Base-by-base conservation (phyloP, 2,888 invertebrate species). In the Machimus rusticus region DNA sequence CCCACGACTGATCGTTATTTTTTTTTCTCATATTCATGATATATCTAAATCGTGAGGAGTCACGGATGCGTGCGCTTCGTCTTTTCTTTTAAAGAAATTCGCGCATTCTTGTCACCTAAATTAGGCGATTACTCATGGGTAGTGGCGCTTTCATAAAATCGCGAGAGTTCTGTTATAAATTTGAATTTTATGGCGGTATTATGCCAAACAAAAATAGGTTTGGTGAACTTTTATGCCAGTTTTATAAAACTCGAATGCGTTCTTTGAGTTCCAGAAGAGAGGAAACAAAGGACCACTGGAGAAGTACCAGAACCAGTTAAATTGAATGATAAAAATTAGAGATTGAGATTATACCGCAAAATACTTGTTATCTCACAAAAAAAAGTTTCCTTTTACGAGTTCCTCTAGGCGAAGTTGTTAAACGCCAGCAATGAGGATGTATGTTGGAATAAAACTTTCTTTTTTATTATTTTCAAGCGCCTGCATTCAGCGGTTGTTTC, bases 311-410 rank as follows among this genome's bases (percentile, higher is more conserved):
- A 57, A 82, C 82, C 82, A 82, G 82, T 82, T 82, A 82, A 82
- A 82, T 82, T 82, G 82, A 82, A 82, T 82, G 82, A 82, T 82
- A 82, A 82, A 82, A 82, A 82, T 82, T 82, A 82, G 82, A 82
- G 82, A 82, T 39, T 82, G 82, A 57, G 82, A 82, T 82, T 82
- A 82, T 37, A 39, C 82, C 37, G 82, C 82, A 66, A 82, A 39
- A 57, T 82, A 82, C 57, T 82, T 82, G 82, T 82, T 82, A 82
- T 82, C 82, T 34, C 1, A 37, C 82, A 55, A 37, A 82, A 37
- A 82, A 19, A 77, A 66, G 39, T 57, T 82, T 39, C 37, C 66
- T 66, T 82, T 57, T 82, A 34, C 82, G 37, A 57, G 82, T 66
- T 57, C 82, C 82, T 82, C 82, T 12, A 82, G 37, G 82, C 57